These are phyloP conservation scores for Buathra laborator DNA, from an alignment of 2,888 invertebrate genomes.

Conservation along the genomic window DNA sequence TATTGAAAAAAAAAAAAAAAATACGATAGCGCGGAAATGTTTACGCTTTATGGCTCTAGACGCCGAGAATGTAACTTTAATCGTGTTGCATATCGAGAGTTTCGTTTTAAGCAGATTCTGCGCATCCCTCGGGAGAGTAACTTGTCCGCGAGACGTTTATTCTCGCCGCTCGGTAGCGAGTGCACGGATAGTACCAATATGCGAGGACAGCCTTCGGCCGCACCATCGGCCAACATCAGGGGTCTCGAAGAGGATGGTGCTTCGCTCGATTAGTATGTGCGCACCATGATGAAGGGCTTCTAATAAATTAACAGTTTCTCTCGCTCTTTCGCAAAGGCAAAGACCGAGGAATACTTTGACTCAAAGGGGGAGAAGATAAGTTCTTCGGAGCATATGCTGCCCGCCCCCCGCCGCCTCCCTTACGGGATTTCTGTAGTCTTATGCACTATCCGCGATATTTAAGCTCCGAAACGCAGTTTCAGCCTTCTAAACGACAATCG, in stretches of 20 bases:
- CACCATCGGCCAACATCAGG: slow-evolving; percentile 55
- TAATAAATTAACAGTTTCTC: slow-evolving; percentile 56
- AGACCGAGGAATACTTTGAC: slow-evolving; percentile 25
- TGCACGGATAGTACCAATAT: slow-evolving; percentile 38
- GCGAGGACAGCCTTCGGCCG: slow-evolving; percentile 28
- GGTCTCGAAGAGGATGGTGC: slow-evolving; percentile 53
- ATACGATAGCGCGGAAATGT: neutral
- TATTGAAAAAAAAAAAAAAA: neutral
- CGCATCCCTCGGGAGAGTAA: slow-evolving; percentile 38
- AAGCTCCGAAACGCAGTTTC: slow-evolving; percentile 9
- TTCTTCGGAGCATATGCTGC: slow-evolving; percentile 31
- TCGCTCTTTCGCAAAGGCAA: slow-evolving; percentile 25
- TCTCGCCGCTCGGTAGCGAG: slow-evolving; percentile 46
- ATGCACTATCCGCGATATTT: neutral
- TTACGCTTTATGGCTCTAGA: neutral
- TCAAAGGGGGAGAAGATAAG: slow-evolving; percentile 58
- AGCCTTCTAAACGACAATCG: slow-evolving; percentile 43
- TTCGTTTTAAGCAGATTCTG: slow-evolving; percentile 14
- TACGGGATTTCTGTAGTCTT: neutral
- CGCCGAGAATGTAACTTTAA: slow-evolving; percentile 20
- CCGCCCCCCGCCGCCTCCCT: neutral
- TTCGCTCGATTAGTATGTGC: slow-evolving; percentile 77
- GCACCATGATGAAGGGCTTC: slow-evolving; percentile 72
- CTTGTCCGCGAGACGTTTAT: slow-evolving; percentile 62
- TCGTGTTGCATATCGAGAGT: slow-evolving; percentile 41